phyloP scores from a whole-genome alignment of 64 coral and sea anemone genomes.

The Astreopora myriophthalma region DNA sequence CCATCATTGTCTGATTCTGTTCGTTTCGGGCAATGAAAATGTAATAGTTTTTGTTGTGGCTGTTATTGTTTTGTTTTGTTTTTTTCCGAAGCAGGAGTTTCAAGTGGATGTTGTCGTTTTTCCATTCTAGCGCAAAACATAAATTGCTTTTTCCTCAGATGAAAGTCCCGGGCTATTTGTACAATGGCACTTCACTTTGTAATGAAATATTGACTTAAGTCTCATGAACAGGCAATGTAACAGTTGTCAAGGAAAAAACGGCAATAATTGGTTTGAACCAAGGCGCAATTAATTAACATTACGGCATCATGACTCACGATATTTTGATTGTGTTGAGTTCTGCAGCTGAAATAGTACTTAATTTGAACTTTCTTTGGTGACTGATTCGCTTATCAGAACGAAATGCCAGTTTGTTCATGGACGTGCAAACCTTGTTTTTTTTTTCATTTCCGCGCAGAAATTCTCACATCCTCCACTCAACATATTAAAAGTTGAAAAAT shows the following conservation, averaged over 20 bases:
- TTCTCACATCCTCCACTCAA: not conserved
- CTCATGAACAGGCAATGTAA: constrained; percentile 15
- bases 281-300: constrained; percentile 2
- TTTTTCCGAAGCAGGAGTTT: not conserved
- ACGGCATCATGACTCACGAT: not conserved
- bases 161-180: not conserved
- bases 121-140: too few relatives aligned
- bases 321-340: not conserved
- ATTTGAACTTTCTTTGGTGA: not conserved
- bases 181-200: not conserved
- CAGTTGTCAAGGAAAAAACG: not conserved
- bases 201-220: not conserved
- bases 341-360: not conserved
- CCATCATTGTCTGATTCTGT: not conserved
- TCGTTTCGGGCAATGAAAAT: not conserved
- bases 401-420: not conserved
- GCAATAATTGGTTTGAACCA: not conserved
- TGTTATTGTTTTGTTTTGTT: not conserved
- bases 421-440: not conserved
- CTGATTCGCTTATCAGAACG: not conserved
- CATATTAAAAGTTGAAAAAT: constrained; percentile 18
- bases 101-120: not conserved
- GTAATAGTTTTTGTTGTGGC: not conserved
- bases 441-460: constrained; percentile 17
- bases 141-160: not conserved